Evolutionary conservation across 2,888 invertebrate genomes (phyloP).

Genomic region (Formica aserva): DNA sequence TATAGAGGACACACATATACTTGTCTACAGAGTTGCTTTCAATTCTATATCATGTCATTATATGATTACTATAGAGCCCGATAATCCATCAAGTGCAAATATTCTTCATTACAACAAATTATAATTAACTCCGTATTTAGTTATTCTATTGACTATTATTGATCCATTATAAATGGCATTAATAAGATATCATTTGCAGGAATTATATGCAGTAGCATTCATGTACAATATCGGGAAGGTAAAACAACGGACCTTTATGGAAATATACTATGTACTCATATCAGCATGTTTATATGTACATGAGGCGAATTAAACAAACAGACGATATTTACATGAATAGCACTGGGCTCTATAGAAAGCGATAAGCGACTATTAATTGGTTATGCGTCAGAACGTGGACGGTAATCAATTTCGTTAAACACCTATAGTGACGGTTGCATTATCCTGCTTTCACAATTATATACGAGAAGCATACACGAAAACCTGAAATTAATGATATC

Average conservation of each 20-base stretch:
- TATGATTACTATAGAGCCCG: background rate
- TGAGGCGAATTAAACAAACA: slow-evolving; percentile 47
- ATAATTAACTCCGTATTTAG: slow-evolving; percentile 17
- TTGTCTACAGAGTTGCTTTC: background rate
- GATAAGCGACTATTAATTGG: slow-evolving; percentile 52
- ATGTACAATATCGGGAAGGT: slow-evolving; percentile 14
- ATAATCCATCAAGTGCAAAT: slow-evolving; percentile 27
- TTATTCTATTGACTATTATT: slow-evolving; percentile 27
- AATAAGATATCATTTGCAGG: slow-evolving; percentile 46
- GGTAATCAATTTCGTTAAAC: slow-evolving; percentile 45
- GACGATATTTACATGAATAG: slow-evolving; percentile 37
- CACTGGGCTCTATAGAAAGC: slow-evolving; percentile 36
- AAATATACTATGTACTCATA: slow-evolving; percentile 24
- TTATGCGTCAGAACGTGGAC: slow-evolving; percentile 27
- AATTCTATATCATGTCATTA: background rate
- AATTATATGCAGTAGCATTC: slow-evolving; percentile 19
- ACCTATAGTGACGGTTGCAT: slow-evolving; percentile 32
- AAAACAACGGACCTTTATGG: slow-evolving; percentile 25
- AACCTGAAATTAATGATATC: slow-evolving; percentile 11
- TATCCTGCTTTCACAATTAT: slow-evolving; percentile 18
- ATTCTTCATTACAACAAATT: slow-evolving; percentile 25
- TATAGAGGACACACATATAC: background rate
- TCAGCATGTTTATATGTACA: slow-evolving; percentile 44
- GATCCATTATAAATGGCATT: slow-evolving; percentile 19
- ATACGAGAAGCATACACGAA: slow-evolving; percentile 7